Evolutionary conservation across 2,113 vertebrate species (phyloP).

Genomic region (Corythaeola cristata): DNA sequence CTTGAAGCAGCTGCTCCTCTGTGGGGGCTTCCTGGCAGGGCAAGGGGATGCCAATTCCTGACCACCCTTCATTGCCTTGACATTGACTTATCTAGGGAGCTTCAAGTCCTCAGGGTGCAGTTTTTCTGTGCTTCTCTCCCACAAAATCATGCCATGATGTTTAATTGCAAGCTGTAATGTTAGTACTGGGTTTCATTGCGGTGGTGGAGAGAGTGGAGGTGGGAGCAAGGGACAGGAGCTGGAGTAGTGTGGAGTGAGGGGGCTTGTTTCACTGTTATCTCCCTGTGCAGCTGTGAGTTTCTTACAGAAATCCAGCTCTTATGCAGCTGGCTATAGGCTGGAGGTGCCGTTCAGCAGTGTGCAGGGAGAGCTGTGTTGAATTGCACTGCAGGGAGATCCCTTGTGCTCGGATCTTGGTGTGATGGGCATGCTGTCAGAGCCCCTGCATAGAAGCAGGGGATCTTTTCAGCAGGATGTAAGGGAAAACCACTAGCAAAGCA

Average conservation of each 20-base stretch:
- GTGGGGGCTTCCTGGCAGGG: neutral
- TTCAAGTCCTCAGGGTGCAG: neutral
- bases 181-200: neutral
- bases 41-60: neutral
- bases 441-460: neutral
- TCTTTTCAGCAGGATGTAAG: neutral
- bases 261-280: neutral
- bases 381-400: neutral
- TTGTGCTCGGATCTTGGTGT: accelerated
- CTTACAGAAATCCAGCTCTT: neutral
- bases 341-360: neutral
- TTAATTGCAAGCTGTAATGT: neutral
- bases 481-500: neutral
- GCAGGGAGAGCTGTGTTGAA: neutral
- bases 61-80: neutral
- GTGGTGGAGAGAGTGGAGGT: neutral
- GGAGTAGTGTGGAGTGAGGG: neutral
- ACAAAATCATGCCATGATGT: neutral
- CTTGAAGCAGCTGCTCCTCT: neutral
- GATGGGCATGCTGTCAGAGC: neutral
- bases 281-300: neutral
- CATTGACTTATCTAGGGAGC: neutral
- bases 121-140: neutral
- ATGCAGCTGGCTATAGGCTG: neutral
- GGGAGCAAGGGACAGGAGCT: neutral